Evolutionary conservation across 2,888 invertebrate genomes (phyloP), one percentile per base, ranked within the genome.

Genomic region (Hydraecia micacea): DNA sequence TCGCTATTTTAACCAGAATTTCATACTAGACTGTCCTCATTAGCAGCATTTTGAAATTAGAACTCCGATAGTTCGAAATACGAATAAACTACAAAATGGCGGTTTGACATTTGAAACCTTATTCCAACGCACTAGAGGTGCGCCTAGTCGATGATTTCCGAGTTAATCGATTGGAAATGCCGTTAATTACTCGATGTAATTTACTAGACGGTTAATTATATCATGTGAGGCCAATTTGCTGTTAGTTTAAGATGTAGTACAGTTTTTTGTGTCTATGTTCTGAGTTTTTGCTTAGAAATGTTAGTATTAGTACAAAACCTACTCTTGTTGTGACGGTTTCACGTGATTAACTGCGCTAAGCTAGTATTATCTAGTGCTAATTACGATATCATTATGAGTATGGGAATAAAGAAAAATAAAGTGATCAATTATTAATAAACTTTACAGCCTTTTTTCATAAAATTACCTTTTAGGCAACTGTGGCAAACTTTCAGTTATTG

Each of bases 131-230:
- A 66, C 52, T 81, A 87, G 77, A 77, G 80, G 65, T 79, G 77
- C 13, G 49, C 71, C 71, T 49, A 80, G 67, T 80, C 80, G 75
- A 86, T 87, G 67, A 78, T 83, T 62, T 58, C 84, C 18, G 15
- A 81, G 76, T 75, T 85, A 86, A 86, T 87, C 80, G 81, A 85
- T 85, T 86, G 80, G 80, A 86, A 87, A 87, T 87, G 84, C 66
- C 72, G 58, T 79, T 87, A 87, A 87, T 87, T 87, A 86, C 71
- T 83, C 81, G 73, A 36, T 63, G 75, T 79, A 87, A 87, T 87
- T 87, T 78, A 73, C 65, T 80, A 75, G 68, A 77, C 58, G 76
- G 79, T 75, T 81, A 87, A 87, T 87, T 87, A 87, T 85, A 83
- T 73, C 84, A 77, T 84, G 81, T 86, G 74, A 55, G 32, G 62